Base-by-base conservation (phyloP, 1,140 invertebrate genomes). In the Amyelois transitella region DNA sequence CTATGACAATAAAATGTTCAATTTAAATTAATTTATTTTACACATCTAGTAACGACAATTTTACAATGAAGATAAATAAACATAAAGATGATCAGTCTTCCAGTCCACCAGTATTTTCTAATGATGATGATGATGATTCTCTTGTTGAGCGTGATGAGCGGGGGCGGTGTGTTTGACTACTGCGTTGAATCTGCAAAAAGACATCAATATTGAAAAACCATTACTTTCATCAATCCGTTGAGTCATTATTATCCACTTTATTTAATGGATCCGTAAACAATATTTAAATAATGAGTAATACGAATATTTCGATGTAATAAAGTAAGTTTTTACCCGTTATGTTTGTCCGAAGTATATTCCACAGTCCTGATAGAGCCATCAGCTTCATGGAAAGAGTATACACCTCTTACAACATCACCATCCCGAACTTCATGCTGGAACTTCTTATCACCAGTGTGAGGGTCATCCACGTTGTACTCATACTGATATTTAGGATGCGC, bases 401-500 rank as follows among this genome's bases (percentile, higher is more conserved):
- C 88, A 14, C 91, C 91, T 69, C 89, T 90, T 19, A 92, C 91
- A 8, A 83, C 85, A 67, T 92, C 91, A 14, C 91, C 91, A 69
- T 91, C 90, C 7, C 91, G 85, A 54, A 88, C 82, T 69, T 92
- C 91, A 64, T 90, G 88, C 66, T 91, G 90, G 72, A 84, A 91
- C 75, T 92, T 92, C 74, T 89, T 91, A 69, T 92, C 91, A 10
- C 92, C 90, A 59, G 89, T 92, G 58, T 90, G 79, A 18, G 89
- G 88, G 64, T 92, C 91, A 58, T 91, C 88, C 6, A 92, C 90
- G 73, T 90, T 90, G 71, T 92, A 92, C 68, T 90, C 89, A 48
- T 91, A 92, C 50, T 90, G 89, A 64, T 92, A 92, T 63, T 91
- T 91, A 5, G 91, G 91, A 72, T 91, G 89, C 5, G 91, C 84